Conservation (phyloP, 1,140 invertebrate genomes). For the Pseudomyrmex sp. region DNA sequence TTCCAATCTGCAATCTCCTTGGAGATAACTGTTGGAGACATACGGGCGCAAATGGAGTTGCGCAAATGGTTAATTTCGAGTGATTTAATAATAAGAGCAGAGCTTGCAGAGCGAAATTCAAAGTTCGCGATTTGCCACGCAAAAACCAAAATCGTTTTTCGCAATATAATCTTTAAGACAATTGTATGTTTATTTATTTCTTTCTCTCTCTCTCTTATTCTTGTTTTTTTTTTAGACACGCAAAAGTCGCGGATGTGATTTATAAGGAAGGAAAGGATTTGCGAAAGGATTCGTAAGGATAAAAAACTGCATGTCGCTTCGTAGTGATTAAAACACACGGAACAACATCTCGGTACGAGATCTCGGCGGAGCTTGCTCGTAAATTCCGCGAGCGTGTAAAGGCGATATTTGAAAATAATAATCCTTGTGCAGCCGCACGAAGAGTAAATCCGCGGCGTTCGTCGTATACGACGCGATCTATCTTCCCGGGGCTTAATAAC, state of each 20-base stretch:
- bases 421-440: constrained; percentile 13
- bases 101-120: background rate
- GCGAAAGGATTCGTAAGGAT: no score
- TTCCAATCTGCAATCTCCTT: constrained; percentile 16
- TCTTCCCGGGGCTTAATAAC: constrained; percentile 46
- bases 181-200: no score
- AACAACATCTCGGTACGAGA: no score
- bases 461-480: constrained; percentile 18
- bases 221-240: no score
- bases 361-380: background rate
- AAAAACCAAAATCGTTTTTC: no score
- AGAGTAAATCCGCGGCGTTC: constrained; percentile 21
- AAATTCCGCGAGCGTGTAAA: constrained; percentile 26
- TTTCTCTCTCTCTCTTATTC: no score
- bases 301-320: no score
- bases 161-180: no score
- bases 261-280: no score
- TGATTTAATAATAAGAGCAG: background rate
- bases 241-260: no score
- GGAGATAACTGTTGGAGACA: constrained; percentile 6
- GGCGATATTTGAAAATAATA: constrained; percentile 53
- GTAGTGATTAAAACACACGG: no score
- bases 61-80: constrained; percentile 9
- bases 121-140: no score
- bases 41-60: background rate